A percentile compares a stretch with the other conserved stretches of the same genome.
Evolutionary conservation across 2,113 vertebrate genomes (phyloP).

Genomic region (Myotis lucifugus): DNA sequence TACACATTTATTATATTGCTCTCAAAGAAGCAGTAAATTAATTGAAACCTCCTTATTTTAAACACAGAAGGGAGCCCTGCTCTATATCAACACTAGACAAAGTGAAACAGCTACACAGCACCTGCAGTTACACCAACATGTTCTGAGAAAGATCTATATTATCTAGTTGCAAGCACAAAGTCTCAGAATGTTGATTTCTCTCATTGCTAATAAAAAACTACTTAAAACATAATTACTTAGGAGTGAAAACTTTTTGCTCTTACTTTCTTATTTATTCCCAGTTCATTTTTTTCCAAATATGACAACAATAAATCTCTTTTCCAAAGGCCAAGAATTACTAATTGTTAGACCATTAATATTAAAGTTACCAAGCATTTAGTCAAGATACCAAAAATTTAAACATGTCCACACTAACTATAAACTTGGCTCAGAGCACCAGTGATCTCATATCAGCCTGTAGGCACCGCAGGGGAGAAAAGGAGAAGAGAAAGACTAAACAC

Average conservation of each 20-base stretch:
- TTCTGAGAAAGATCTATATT: background rate
- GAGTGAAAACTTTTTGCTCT: conserved; percentile 14
- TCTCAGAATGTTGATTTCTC: conserved; percentile 1
- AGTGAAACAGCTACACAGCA: conserved; percentile 1
- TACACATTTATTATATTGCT: background rate
- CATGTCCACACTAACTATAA: conserved; percentile 63
- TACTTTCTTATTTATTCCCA: conserved; percentile 52
- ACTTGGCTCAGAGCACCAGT: conserved; percentile 61
- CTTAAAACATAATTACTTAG: conserved; percentile 42
- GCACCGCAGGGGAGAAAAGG: conserved; percentile 17
- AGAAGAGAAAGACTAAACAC: conserved; percentile 22
- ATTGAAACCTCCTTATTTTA: conserved; percentile 41
- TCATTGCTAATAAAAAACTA: conserved; percentile 40
- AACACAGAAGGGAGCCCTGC: conserved; percentile 11
- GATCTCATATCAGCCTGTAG: conserved; percentile 67
- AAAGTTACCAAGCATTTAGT: conserved; percentile 58
- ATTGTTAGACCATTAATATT: conserved; percentile 65
- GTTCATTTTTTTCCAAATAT: conserved; percentile 45
- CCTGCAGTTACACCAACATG: background rate
- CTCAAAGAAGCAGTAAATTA: conserved; percentile 51
- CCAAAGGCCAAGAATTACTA: conserved; percentile 57
- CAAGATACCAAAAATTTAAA: conserved; percentile 70
- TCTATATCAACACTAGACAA: conserved; percentile 16
- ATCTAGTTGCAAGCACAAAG: background rate
- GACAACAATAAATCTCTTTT: conserved; percentile 61